Base-by-base conservation (phyloP, 2,113 vertebrate species). In the Proterorhinus semilunaris region DNA sequence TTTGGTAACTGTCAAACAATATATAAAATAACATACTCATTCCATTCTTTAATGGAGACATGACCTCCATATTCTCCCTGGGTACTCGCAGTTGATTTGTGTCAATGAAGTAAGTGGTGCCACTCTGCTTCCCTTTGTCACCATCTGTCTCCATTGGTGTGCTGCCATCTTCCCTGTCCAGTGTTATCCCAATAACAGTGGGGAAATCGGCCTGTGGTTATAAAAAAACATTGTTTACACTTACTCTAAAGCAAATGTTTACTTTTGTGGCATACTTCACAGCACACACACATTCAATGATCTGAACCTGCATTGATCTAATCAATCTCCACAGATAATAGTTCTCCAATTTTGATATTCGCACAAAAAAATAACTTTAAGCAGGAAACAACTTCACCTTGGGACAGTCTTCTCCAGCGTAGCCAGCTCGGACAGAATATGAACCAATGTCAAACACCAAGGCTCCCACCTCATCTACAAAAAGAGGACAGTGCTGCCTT, bases 361-460 rank as follows among this genome's bases (percentile, higher is more conserved):
- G 21, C 1, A 43, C 68, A 76, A 64, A 68, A 69, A 67, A 43
- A 75, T 36, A 51, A 81, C 62, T 52, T 48, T 36, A 70, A 36
- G 27, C 27, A 36, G 27, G 65, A 53, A 62, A 52, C 73, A 46
- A 61, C 70, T 78, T 91, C 92, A 98, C 98, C 93, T 99, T 99
- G 63, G 98, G 98, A 84, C 97, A 99, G 83, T 99, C 98, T 88
- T 99, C 97, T 44, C 98, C 98, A 27, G 98, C 98, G 79, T 99
- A 99, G 74, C 98, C 98, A 74, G 97, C 98, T 92, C 98, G 93
- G 70, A 99, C 98, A 1, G 96, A 96, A 74, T 97, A 99, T 0
- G 98, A 99, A 68, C 98, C 98, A 57, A 99, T 99, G 89, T 99
- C 98, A 74, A 99, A 99, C 75, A 99, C 98, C 81, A 99, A 91